Evolutionary conservation across 2,797 vertebrate species (phyloP), one percentile per base, ranked within the genome.

Genomic region (Syndactyla subalaris): DNA sequence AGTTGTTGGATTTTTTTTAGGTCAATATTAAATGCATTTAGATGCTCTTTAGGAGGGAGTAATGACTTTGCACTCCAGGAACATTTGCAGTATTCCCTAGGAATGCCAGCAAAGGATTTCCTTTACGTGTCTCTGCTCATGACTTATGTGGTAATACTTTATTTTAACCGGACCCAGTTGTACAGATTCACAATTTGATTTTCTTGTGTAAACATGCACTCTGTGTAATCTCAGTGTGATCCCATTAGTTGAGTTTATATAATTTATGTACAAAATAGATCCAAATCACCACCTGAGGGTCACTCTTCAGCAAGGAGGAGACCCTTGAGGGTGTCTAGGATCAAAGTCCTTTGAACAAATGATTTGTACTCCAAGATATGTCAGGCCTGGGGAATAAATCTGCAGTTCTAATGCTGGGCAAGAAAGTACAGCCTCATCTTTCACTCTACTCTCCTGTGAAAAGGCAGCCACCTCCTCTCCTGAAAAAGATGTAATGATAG

Each of bases 21-120:
- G 82, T 90, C 94, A 96, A 95, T 96, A 92, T 71, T 92, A 94
- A 96, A 96, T 96, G 87, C 94, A 89, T 93, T 93, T 74, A 61
- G 75, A 70, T 88, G 62, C 71, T 85, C 52, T 92, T 93, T 92
- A 85, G 80, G 61, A 75, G 43, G 23, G 6, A 93, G n/a, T 32
- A 96, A 95, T 82, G 59, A 86, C 92, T 84, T 85, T 93, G 83
- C 80, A 68, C 57, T 79, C 89, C 66, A 95, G 77, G 89, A 92
- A 90, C 45, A 91, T 73, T 73, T 86, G 39, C 83, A 85, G 48
- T 6, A 7, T 39, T 84, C 55, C 85, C 3, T 3, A 66, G 49
- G 34, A 88, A 89, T 0, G 0, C 38, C 9, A 21, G 55, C 2
- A 7, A 82, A 89, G 61, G 41, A 68, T 93, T 91, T 91, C 48